A percentile compares a stretch with the other conserved stretches of the same genome.
These are phyloP conservation scores for Xanthorhoe spadicearia DNA, from an alignment of 2,888 invertebrate species.

Conservation along the genomic window DNA sequence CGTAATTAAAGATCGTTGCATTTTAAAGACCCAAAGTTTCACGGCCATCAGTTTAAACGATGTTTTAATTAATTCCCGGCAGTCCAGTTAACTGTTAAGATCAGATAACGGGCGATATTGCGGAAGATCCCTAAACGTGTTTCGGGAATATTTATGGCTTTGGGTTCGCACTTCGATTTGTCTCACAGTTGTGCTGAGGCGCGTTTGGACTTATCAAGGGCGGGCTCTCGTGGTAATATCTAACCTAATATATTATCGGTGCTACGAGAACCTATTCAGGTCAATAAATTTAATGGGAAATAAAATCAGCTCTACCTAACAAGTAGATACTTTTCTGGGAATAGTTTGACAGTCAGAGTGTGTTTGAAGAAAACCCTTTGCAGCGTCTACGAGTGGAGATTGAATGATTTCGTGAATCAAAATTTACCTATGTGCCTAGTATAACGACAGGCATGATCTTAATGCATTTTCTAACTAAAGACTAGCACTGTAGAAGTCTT, in stretches of 20 bases:
- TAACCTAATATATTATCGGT: neutral
- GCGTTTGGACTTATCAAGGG: conserved; percentile 2
- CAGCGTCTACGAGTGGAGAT: too few species aligned
- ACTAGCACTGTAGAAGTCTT: too few species aligned
- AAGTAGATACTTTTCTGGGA: neutral
- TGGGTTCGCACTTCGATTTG: conserved; percentile 21
- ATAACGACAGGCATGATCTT: too few species aligned
- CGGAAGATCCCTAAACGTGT: conserved; percentile 27
- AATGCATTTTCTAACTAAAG: too few species aligned
- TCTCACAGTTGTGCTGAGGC: conserved; percentile 17
- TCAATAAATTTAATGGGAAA: neutral
- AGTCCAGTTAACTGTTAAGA: conserved; percentile 52
- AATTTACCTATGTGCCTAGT: too few species aligned
- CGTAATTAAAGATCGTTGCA: conserved; percentile 25
- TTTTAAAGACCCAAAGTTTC: conserved; percentile 24
- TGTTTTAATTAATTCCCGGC: conserved; percentile 54
- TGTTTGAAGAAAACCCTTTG: too few species aligned
- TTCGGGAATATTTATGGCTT: conserved; percentile 33
- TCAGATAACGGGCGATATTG: conserved; percentile 41
- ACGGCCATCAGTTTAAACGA: conserved; percentile 44
- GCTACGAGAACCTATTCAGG: neutral
- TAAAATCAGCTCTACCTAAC: neutral
- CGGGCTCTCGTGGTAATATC: neutral
- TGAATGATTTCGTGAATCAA: too few species aligned
- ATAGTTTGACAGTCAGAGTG: too few species aligned